Percentiles rank a stretch among this genome's conserved stretches.
These are phyloP conservation scores for Trichopoda pennipes DNA, from an alignment of 2,888 invertebrate species.

Conservation along the genomic window DNA sequence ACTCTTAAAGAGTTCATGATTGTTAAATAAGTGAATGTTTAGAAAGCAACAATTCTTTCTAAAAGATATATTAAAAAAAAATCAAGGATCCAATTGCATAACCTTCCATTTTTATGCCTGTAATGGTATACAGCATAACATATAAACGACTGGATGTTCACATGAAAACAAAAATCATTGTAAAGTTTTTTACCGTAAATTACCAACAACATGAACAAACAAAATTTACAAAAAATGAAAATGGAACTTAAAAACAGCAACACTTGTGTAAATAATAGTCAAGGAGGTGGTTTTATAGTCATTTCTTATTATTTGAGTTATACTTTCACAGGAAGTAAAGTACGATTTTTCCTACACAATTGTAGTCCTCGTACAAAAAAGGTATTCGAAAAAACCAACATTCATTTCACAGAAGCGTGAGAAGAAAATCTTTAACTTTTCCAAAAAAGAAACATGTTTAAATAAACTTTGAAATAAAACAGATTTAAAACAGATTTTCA, in stretches of 20 bases:
- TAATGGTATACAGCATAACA: too few relatives aligned
- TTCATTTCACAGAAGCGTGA: not conserved
- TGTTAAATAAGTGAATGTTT: too few relatives aligned
- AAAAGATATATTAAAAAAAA: too few relatives aligned
- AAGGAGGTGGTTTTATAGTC: constrained; percentile 3
- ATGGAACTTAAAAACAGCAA: constrained; percentile 17
- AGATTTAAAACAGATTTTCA: constrained; percentile 61
- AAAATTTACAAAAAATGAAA: not conserved
- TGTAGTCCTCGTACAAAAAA: not conserved
- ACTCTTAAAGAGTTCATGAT: too few relatives aligned
- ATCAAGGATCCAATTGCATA: too few relatives aligned
- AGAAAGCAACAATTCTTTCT: too few relatives aligned
- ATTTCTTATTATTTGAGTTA: not conserved
- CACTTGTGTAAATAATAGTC: constrained; percentile 60
- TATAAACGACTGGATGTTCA: too few relatives aligned
- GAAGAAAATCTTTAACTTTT: constrained; percentile 32
- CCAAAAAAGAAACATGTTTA: constrained; percentile 1
- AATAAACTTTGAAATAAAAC: constrained; percentile 55
- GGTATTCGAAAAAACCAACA: not conserved
- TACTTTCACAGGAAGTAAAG: constrained; percentile 30
- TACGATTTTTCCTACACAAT: constrained; percentile 7
- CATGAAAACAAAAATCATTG: constrained; percentile 44
- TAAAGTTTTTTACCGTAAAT: constrained; percentile 25
- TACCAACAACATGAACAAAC: constrained; percentile 11
- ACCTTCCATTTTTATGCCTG: too few relatives aligned